These are phyloP conservation scores for Lathamus discolor DNA, from an alignment of 2,113 vertebrate species.

Conservation along the genomic window DNA sequence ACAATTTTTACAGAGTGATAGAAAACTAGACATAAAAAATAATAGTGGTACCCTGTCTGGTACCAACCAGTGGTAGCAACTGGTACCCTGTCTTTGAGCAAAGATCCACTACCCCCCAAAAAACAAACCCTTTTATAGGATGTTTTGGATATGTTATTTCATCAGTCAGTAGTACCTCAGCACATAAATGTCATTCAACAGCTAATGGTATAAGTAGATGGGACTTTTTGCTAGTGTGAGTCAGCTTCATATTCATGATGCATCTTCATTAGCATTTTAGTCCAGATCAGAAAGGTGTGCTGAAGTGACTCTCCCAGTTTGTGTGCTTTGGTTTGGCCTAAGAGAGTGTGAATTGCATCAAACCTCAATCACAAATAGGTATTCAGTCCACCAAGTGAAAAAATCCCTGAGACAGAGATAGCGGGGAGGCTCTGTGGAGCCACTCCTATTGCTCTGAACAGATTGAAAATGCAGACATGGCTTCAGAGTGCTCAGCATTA, in stretches of 20 bases:
- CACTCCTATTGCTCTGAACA: background rate
- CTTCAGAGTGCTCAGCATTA: background rate
- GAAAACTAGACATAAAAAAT: background rate
- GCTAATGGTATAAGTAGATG: background rate
- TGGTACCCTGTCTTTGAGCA: background rate
- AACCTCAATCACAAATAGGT: background rate
- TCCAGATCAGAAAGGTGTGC: background rate
- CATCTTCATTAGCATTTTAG: background rate
- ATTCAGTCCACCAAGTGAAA: background rate
- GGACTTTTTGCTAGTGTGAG: background rate
- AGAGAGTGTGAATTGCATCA: background rate
- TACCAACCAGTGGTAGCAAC: no score
- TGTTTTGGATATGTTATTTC: background rate
- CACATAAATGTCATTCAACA: background rate
- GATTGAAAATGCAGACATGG: fast-evolving
- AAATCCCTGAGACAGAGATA: background rate
- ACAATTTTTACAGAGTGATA: background rate
- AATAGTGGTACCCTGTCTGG: background rate
- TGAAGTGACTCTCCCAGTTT: background rate
- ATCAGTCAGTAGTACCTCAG: background rate
- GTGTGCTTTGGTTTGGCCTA: background rate
- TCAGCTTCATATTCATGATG: background rate
- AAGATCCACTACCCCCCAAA: background rate
- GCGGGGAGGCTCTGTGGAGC: background rate
- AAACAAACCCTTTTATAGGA: fast-evolving